These are phyloP conservation scores for Metalampra italica DNA, from an alignment of 2,888 invertebrate genomes.

Conservation along the genomic window DNA sequence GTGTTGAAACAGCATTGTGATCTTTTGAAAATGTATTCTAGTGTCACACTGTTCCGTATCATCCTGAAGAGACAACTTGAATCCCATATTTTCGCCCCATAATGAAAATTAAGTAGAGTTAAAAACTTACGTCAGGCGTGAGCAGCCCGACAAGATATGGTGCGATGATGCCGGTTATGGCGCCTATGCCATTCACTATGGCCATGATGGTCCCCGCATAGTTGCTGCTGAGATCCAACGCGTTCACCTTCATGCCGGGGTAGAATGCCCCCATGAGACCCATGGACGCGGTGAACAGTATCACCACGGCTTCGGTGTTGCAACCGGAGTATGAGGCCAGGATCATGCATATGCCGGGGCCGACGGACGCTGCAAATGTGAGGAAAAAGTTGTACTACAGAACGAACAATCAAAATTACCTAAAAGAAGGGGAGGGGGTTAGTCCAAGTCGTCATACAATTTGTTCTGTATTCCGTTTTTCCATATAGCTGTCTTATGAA, in stretches of 20 bases:
- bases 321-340: constrained; percentile 82
- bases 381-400: background rate
- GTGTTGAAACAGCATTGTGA: no score
- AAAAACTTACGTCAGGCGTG: constrained; percentile 79
- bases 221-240: constrained; percentile 82
- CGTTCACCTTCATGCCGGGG: constrained; percentile 84
- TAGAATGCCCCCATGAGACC: constrained; percentile 84
- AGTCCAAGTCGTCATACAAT: no score
- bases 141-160: constrained; percentile 82
- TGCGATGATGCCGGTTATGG: constrained; percentile 84
- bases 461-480: no score
- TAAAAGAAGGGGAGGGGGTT: background rate
- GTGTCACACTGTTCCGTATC: no score
- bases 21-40: no score
- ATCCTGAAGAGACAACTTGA: no score
- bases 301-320: constrained; percentile 78
- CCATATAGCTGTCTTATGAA: no score
- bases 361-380: constrained; percentile 75
- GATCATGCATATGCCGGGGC: constrained; percentile 81
- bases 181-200: constrained; percentile 84
- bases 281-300: constrained; percentile 82
- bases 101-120: no score
- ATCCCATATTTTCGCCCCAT: no score
- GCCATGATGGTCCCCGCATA: constrained; percentile 84
- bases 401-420: background rate